Conservation (phyloP, 2,113 vertebrate species). For the Melanerpes aurifrons region DNA sequence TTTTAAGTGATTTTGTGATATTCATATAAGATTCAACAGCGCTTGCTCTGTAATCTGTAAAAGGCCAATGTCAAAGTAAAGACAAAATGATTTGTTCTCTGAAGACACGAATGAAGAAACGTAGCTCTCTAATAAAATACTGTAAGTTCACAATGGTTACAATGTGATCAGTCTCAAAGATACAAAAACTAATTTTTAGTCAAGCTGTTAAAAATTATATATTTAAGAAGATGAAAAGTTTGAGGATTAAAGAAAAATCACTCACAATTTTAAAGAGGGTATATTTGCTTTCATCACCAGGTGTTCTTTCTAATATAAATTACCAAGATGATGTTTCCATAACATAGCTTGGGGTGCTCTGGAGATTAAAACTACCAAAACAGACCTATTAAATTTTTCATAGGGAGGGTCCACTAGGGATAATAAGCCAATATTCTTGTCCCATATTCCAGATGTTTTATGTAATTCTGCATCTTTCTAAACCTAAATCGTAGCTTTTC, state of each 20-base stretch:
- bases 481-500: slow-evolving; percentile 85
- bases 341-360: slow-evolving; percentile 89
- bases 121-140: slow-evolving; percentile 59
- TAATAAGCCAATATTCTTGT: slow-evolving; percentile 97
- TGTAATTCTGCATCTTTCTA: slow-evolving; percentile 90
- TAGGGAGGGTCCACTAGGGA: slow-evolving; percentile 91
- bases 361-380: slow-evolving; percentile 95
- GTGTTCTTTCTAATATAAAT: slow-evolving; percentile 95
- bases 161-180: slow-evolving; percentile 68
- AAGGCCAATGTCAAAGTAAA: slow-evolving; percentile 70
- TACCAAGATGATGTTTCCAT: slow-evolving; percentile 95
- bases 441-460: slow-evolving; percentile 97
- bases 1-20: slow-evolving; percentile 58
- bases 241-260: slow-evolving; percentile 74
- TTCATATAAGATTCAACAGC: slow-evolving; percentile 53
- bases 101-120: slow-evolving; percentile 57
- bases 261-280: slow-evolving; percentile 75
- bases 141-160: slow-evolving; percentile 67
- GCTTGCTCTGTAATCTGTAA: slow-evolving; percentile 53
- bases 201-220: slow-evolving; percentile 67
- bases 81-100: slow-evolving; percentile 68
- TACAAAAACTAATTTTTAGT: slow-evolving; percentile 73
- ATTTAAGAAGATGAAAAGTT: slow-evolving; percentile 77
- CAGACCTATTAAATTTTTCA: slow-evolving; percentile 98
- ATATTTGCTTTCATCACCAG: slow-evolving; percentile 91